Evolutionary conservation across 1,140 invertebrate species (phyloP).

Genomic region (Wasmannia auropunctata): DNA sequence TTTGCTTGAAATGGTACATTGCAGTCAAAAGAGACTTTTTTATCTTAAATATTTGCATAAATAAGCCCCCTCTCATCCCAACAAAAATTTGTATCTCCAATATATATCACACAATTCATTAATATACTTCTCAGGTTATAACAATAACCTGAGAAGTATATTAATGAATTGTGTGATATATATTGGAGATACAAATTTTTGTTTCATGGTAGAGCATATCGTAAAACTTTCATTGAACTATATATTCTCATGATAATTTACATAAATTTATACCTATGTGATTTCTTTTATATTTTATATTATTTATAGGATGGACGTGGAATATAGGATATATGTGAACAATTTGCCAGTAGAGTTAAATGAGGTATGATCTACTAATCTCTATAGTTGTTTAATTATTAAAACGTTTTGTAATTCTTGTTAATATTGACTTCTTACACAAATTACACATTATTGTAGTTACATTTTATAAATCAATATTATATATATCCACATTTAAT

Average conservation of each 20-base stretch:
- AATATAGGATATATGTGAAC: conserved; percentile 70
- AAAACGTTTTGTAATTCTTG: conserved; percentile 1
- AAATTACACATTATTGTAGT: conserved; percentile 28
- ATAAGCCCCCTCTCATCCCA: no score
- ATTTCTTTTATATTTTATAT: background rate
- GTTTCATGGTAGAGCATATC: no score
- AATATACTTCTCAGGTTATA: no score
- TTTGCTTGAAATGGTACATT: background rate
- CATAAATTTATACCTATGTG: background rate
- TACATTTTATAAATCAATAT: background rate
- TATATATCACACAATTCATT: no score
- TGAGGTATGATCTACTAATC: conserved; percentile 66
- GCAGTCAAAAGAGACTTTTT: no score
- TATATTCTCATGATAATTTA: background rate
- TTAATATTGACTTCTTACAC: background rate
- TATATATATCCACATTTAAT: background rate
- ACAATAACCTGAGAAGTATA: no score
- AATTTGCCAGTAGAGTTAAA: conserved; percentile 76
- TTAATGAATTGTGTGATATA: no score
- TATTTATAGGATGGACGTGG: conserved; percentile 10
- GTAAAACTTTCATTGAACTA: no score
- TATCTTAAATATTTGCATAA: background rate
- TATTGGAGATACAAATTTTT: background rate
- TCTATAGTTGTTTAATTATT: conserved; percentile 36
- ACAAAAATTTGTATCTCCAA: background rate